Base-by-base conservation (phyloP, 2,888 invertebrate genomes). In the Lochmaea capreae region DNA sequence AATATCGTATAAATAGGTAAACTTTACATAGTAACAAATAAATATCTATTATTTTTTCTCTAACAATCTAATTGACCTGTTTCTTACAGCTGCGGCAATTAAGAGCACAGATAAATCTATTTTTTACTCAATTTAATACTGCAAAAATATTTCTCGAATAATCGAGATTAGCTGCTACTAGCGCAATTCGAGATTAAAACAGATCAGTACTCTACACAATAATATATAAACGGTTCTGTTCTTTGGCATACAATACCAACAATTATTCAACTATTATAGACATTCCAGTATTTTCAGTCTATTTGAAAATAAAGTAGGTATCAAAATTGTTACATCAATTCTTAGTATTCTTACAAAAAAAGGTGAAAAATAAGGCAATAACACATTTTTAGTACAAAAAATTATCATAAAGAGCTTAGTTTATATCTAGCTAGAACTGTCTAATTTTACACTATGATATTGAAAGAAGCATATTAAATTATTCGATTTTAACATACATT, bases 61-160 rank as follows among this genome's bases (percentile, higher is more conserved):
- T 72, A 74, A 65, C 74, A 71, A 72, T 68, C 68, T 74, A 74
- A 71, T 71, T 74, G 74, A 71, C 71, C 59, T 67, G 72, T 67
- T 67, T 71, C 42, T 46, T 49, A 74, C 49, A 74, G 68, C 65
- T 65, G 70, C 54, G 65, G 39, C 39, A 67, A 67, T 67, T 61
- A 61, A 52, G 65, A 58, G 65, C 65, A 65, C 52, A 61, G 26
- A 65, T 58, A 65, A 54, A 14, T 39, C 1, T 42, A 61, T 61
- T 42, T 61, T n/a, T 61, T 39, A 9, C 8, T 33, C 11, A 26
- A 54, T 58, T 61, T 71, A 71, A 71, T 71, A 71, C 71, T 71
- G 71, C 42, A 58, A 52, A 71, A 46, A 54, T 46, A 57, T 42
- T 58, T 71, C 65, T 65, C 46, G 52, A 61, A 71, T 10, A 71